These are phyloP conservation scores for Ctenodactylus gundi DNA, from an alignment of 2,113 vertebrate species.

Conservation along the genomic window DNA sequence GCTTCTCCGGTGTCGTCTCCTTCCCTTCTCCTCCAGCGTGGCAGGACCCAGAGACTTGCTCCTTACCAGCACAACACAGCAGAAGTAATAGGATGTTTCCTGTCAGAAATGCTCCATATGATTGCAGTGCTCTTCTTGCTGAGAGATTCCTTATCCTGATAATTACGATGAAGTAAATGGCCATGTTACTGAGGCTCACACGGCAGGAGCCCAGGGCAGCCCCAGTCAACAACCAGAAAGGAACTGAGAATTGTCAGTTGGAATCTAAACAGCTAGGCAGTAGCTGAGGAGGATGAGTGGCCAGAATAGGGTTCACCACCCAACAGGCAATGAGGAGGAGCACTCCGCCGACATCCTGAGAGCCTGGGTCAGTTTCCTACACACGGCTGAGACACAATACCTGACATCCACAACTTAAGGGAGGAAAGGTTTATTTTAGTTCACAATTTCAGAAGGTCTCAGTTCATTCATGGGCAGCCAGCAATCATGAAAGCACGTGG, in stretches of 20 bases:
- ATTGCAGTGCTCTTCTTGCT: rapidly evolving
- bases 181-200: rapidly evolving
- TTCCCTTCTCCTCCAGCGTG: background rate
- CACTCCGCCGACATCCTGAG: background rate
- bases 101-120: background rate
- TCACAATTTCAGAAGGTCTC: no score
- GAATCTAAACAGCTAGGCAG: no score
- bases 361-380: no score
- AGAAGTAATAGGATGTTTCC: background rate
- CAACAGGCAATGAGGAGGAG: background rate
- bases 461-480: no score
- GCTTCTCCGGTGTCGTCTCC: background rate
- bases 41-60: background rate
- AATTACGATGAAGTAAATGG: background rate
- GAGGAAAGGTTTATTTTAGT: no score
- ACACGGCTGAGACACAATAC: no score
- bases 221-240: background rate
- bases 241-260: background rate
- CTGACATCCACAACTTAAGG: no score
- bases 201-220: background rate
- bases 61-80: background rate
- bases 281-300: no score
- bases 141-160: background rate
- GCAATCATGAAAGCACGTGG: no score
- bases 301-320: no score